Conservation (phyloP, 2,113 vertebrate species). For the Rhynchomys soricoides region DNA sequence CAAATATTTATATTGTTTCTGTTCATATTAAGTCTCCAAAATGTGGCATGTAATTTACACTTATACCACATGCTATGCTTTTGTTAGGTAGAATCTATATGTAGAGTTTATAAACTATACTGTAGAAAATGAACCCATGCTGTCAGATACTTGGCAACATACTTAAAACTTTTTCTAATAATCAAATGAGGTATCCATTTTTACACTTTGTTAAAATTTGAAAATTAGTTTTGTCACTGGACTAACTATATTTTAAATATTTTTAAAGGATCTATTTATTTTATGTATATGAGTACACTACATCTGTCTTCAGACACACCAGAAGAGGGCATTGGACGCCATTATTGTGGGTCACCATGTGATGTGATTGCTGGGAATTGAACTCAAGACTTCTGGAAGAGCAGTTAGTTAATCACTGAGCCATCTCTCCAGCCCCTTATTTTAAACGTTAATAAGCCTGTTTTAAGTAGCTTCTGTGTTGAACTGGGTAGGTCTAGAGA, state of each 20-base stretch:
- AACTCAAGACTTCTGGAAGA: too few relatives aligned
- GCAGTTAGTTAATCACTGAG: too few relatives aligned
- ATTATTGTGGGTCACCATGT: too few relatives aligned
- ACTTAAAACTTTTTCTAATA: constrained; percentile 25
- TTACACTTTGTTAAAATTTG: constrained; percentile 21
- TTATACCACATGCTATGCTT: constrained; percentile 8
- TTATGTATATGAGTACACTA: too few relatives aligned
- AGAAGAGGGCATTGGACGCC: too few relatives aligned
- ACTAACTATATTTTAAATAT: neutral
- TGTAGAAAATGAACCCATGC: neutral
- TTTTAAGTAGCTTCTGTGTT: neutral
- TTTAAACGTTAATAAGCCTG: neutral
- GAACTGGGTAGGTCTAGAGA: neutral
- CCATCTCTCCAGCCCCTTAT: too few relatives aligned
- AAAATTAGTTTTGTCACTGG: neutral
- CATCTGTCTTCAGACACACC: too few relatives aligned
- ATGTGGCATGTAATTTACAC: neutral
- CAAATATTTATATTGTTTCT: neutral
- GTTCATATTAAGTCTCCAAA: constrained; percentile 5
- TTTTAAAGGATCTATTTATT: neutral
- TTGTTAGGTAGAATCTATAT: neutral
- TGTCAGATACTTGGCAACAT: constrained; percentile 14
- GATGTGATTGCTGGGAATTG: too few relatives aligned
- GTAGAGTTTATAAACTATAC: constrained; percentile 9
- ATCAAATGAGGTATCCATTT: neutral